A percentile compares a stretch with the other conserved stretches of the same genome.
phyloP scores from a whole-genome alignment of 2,888 invertebrate genomes.

The Lamellibrachia columna region DNA sequence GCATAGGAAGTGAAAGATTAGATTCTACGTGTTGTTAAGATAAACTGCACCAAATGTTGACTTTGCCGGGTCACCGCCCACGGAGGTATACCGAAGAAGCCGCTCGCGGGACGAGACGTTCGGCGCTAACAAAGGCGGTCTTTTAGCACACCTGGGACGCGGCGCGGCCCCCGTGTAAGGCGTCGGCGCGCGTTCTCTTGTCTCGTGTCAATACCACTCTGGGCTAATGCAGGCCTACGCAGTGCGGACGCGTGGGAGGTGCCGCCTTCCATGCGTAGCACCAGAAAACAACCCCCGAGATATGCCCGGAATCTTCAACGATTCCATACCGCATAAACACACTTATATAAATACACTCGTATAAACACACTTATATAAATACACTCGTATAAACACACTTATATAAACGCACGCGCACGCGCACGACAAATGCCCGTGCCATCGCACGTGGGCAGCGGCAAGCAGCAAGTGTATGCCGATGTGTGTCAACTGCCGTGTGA shows the following conservation, averaged over 20 bases:
- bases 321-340: background rate
- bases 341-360: background rate
- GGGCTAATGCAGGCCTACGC: conserved; percentile 18
- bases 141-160: conserved; percentile 21
- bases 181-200: background rate
- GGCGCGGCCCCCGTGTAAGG: conserved; percentile 9
- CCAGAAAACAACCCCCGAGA: conserved; percentile 19
- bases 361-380: background rate
- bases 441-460: background rate
- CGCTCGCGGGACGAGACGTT: conserved; percentile 14
- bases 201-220: conserved; percentile 13
- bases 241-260: background rate
- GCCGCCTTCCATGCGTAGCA: conserved; percentile 18
- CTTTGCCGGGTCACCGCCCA: conserved; percentile 21
- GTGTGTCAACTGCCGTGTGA: background rate
- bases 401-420: background rate
- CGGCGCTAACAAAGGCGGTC: conserved; percentile 23
- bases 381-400: background rate
- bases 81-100: background rate
- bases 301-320: conserved; percentile 13
- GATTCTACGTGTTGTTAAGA: conserved; percentile 22
- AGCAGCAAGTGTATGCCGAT: background rate
- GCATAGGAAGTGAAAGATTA: conserved; percentile 24
- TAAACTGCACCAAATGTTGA: conserved; percentile 21
- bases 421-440: background rate